Percentiles rank a stretch among this genome's conserved stretches.
Conservation (phyloP, 2,888 invertebrate species). For the Metalampra italica region DNA sequence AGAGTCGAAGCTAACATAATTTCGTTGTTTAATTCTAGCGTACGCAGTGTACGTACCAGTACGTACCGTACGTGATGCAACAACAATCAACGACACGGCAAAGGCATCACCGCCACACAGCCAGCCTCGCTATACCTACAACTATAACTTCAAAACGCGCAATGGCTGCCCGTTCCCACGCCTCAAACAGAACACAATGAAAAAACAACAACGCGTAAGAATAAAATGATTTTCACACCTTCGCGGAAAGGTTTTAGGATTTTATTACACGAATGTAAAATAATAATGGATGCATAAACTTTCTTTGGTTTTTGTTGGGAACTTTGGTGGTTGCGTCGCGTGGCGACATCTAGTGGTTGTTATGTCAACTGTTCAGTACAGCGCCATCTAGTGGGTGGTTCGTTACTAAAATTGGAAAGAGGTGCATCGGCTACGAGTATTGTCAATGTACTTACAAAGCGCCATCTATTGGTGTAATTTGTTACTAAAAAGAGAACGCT, state of each 20-base stretch:
- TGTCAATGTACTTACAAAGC: not conserved
- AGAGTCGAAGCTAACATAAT: too few relatives aligned
- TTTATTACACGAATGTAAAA: constrained; percentile 67
- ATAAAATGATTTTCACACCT: constrained; percentile 77
- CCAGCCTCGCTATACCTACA: too few relatives aligned
- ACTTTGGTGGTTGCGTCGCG: constrained; percentile 15
- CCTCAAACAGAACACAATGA: constrained; percentile 36
- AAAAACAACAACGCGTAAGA: constrained; percentile 35
- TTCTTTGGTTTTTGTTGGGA: constrained; percentile 27
- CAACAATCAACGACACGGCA: not conserved
- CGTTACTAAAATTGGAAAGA: too few relatives aligned
- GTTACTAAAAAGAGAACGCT: too few relatives aligned
- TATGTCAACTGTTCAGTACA: not conserved
- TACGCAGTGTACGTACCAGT: too few relatives aligned
- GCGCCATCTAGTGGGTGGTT: constrained; percentile 30
- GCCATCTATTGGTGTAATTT: too few relatives aligned
- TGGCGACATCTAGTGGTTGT: constrained; percentile 45
- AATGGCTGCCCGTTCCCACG: constrained; percentile 67
- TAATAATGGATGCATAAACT: constrained; percentile 62
- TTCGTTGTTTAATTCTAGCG: too few relatives aligned
- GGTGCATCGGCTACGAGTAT: not conserved
- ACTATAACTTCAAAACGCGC: not conserved
- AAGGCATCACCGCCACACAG: not conserved
- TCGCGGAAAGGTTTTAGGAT: constrained; percentile 62
- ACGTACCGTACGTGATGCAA: not conserved